A percentile compares a stretch with the other conserved stretches of the same genome.
phyloP scores from a whole-genome alignment of 1,140 invertebrate species.

The Sinella curviseta region DNA sequence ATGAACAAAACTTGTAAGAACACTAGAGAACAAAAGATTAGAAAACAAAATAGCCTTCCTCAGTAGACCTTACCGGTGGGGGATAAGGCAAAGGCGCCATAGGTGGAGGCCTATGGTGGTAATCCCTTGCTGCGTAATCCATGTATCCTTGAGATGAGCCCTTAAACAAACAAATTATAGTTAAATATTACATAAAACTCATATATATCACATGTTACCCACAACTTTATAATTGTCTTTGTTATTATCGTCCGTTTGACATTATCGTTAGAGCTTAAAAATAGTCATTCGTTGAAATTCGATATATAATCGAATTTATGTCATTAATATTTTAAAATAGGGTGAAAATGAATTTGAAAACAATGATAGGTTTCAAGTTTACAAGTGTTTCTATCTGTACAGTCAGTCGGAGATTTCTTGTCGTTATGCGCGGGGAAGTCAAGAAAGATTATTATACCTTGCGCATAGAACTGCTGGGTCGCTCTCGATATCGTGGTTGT shows the following conservation, averaged over 20 bases:
- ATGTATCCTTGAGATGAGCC: conserved; percentile 53
- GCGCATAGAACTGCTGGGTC: neutral
- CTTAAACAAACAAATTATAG: conserved; percentile 3
- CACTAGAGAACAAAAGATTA: conserved; percentile 55
- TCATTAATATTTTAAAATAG: too few relatives aligned
- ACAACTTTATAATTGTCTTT: too few relatives aligned
- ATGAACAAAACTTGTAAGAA: conserved; percentile 68
- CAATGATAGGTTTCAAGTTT: too few relatives aligned
- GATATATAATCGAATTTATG: neutral
- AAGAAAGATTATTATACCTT: neutral
- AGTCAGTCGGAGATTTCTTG: conserved; percentile 29
- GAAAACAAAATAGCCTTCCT: neutral
- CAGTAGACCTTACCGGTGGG: conserved; percentile 53
- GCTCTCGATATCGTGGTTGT: neutral
- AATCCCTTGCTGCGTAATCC: conserved; percentile 52
- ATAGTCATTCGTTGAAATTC: conserved; percentile 5
- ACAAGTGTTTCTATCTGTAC: too few relatives aligned
- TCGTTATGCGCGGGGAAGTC: conserved; percentile 6
- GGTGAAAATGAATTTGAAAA: too few relatives aligned
- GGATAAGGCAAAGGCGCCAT: conserved; percentile 55
- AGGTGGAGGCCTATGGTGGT: conserved; percentile 53
- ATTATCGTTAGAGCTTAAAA: too few relatives aligned
- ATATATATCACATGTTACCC: too few relatives aligned
- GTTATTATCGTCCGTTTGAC: too few relatives aligned
- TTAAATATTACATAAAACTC: too few relatives aligned